Percentiles rank a stretch among this genome's conserved stretches.
Evolutionary conservation across 2,888 invertebrate species (phyloP).

Genomic region (Caenorhabditis uteleia): DNA sequence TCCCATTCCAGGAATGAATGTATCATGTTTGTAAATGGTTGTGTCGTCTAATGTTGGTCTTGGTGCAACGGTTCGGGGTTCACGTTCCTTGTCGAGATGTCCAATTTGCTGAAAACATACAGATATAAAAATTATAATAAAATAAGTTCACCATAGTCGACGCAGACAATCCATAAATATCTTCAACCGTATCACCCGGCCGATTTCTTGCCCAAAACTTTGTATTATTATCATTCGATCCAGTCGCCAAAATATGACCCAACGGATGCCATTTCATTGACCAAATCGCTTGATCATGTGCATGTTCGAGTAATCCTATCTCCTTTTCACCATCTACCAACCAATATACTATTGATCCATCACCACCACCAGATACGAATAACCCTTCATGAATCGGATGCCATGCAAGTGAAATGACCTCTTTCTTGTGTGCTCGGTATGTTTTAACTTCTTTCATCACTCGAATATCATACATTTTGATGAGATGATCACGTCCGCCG

Average conservation of each 20-base stretch:
- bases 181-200: conserved; percentile 94
- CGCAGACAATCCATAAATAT: conserved; percentile 82
- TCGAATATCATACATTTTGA: conserved; percentile 95
- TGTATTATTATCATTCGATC: conserved; percentile 94
- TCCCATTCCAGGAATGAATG: conserved; percentile 86
- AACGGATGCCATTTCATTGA: conserved; percentile 98
- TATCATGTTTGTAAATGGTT: conserved; percentile 4
- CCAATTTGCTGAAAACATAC: conserved; percentile 32
- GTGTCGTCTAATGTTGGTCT: conserved; percentile 27
- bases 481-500: conserved; percentile 72
- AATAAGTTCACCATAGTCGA: conserved; percentile 32
- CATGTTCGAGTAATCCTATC: conserved; percentile 94
- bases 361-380: conserved; percentile 97
- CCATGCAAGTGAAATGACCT: conserved; percentile 86
- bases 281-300: conserved; percentile 92
- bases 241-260: conserved; percentile 96
- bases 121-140: neutral
- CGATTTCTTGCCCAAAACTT: conserved; percentile 99
- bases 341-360: conserved; percentile 98
- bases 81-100: conserved; percentile 54
- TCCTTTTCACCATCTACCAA: conserved; percentile 84
- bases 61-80: conserved; percentile 29
- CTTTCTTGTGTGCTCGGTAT: conserved; percentile 98
- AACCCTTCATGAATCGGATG: conserved; percentile 96
- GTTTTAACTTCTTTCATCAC: conserved; percentile 94